phyloP scores from a whole-genome alignment of 2,113 vertebrate species.

The Irena cyanogastra region DNA sequence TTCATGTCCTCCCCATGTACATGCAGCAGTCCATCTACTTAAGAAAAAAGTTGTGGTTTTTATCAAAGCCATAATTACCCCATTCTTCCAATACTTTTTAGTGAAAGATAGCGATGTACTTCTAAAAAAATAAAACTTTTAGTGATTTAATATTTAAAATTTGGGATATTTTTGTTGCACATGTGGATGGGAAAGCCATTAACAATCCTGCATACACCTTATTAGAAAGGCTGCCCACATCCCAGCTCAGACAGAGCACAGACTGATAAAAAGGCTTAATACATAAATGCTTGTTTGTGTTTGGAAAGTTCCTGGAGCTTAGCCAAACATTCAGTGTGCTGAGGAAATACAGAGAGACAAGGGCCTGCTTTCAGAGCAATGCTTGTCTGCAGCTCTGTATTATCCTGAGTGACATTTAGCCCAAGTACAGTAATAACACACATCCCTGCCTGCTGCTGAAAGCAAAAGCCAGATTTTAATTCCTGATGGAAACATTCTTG shows the following conservation, averaged over 20 bases:
- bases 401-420: conserved; percentile 58
- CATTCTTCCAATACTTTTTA: background rate
- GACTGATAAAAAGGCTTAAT: conserved; percentile 61
- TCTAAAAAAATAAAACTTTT: background rate
- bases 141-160: background rate
- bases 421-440: conserved; percentile 42
- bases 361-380: conserved; percentile 46
- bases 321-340: conserved; percentile 45
- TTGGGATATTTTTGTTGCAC: background rate
- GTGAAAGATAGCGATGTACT: background rate
- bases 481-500: background rate
- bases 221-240: conserved; percentile 52
- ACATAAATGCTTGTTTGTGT: conserved; percentile 63
- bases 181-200: background rate
- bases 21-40: background rate
- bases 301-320: conserved; percentile 57
- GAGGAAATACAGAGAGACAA: conserved; percentile 59
- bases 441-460: background rate
- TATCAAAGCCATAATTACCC: background rate
- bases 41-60: accelerated
- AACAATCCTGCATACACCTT: conserved; percentile 4
- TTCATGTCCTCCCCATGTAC: background rate
- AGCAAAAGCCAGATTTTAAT: conserved; percentile 37
- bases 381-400: conserved; percentile 39
- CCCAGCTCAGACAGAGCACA: conserved; percentile 42